Conservation (phyloP, 1,140 invertebrate species). For the Nephila pilipes region DNA sequence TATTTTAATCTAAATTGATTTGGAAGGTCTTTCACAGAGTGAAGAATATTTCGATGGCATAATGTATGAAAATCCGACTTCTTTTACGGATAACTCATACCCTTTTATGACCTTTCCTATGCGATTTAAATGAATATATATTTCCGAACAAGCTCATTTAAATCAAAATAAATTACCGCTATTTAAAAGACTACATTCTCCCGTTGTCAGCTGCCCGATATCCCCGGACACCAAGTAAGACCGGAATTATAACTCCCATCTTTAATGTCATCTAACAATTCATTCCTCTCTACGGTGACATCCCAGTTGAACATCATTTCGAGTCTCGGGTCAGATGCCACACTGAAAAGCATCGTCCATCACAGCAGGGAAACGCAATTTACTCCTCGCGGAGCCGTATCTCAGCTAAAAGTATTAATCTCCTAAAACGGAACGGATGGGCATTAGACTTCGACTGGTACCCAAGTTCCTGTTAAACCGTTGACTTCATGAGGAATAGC, state of each 20-base stretch:
- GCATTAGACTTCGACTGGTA: background rate
- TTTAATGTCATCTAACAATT: background rate
- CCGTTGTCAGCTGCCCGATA: background rate
- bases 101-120: too few species aligned
- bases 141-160: too few species aligned
- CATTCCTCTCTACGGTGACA: background rate
- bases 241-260: background rate
- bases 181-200: background rate
- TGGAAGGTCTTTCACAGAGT: too few species aligned
- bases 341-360: background rate
- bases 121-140: too few species aligned
- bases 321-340: background rate
- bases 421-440: background rate
- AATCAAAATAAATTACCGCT: too few species aligned
- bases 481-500: background rate
- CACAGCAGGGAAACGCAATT: background rate
- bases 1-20: too few species aligned
- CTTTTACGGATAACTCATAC: too few species aligned
- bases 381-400: background rate
- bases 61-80: too few species aligned
- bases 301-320: background rate
- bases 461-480: background rate
- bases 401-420: conserved; percentile 16
- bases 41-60: too few species aligned
- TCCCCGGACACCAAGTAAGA: background rate